Base-by-base conservation (phyloP, 2,797 vertebrate genomes). In the Sciurus carolinensis region DNA sequence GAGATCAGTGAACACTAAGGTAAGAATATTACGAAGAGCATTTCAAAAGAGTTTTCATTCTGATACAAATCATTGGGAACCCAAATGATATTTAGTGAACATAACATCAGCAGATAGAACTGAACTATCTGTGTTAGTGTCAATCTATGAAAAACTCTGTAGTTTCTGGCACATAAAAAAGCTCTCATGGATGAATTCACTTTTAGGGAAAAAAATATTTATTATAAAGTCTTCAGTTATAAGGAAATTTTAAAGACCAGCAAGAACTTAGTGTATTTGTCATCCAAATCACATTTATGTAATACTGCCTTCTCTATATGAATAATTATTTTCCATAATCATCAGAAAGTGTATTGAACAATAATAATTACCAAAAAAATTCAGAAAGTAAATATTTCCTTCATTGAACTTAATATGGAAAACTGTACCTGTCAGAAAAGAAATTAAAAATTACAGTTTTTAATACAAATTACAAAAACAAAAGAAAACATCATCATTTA, bases 101-200 rank as follows among this genome's bases (percentile, higher is more conserved):
- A 96, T 94, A 95, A 59, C 69, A 47, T 5, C 13, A 95, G 52
- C 59, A 96, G 76, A 82, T 72, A 64, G 33, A 87, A 81, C 73
- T 50, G 42, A 89, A 73, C 57, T 8, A 24, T 59, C 57, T 59
- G n/a, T 89, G 42, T 62, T 90, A 92, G 79, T 94, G 50, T 71
- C 94, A 81, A 90, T 92, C 94, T 95, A 47, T 94, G 81, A 50
- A 30, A 30, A 96, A 42, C 89, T 36, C 52, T 1, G 4, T 80
- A 87, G 30, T 54, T 71, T 80, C 8, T 81, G 30, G 13, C 36
- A 73, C 87, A 87, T 33, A 87, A 44, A 39, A 86, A 92, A 50
- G 5, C 11, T 66, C 39, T 73, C 13, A 39, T 20, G 10, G 20
- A 54, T 62, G 3, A 50, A 91, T 64, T 82, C 18, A 76, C 8